These are phyloP conservation scores for Karalla daura DNA, from an alignment of 2,797 vertebrate species.

Conservation along the genomic window DNA sequence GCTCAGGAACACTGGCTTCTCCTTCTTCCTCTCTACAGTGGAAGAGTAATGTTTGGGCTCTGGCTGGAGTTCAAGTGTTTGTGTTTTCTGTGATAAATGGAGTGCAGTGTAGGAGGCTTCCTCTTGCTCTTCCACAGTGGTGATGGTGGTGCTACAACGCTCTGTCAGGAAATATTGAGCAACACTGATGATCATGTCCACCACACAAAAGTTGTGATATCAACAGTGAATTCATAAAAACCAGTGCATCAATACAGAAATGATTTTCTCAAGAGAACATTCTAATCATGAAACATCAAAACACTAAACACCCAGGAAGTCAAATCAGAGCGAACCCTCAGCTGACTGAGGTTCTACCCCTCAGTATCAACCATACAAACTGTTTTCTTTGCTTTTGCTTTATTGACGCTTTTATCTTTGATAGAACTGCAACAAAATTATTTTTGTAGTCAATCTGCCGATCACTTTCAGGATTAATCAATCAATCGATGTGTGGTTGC, in stretches of 20 bases:
- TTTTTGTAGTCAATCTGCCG: background rate
- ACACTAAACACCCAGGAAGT: too few species aligned
- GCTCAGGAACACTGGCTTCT: constrained; percentile 90
- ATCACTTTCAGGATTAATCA: too few species aligned
- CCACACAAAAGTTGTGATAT: constrained; percentile 43
- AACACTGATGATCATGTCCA: constrained; percentile 75
- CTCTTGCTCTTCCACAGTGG: constrained; percentile 89
- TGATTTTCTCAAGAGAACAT: too few species aligned
- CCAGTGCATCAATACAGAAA: background rate
- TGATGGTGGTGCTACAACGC: constrained; percentile 88
- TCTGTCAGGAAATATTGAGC: constrained; percentile 91
- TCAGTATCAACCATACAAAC: too few species aligned
- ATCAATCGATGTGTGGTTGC: too few species aligned
- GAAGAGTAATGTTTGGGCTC: constrained; percentile 87
- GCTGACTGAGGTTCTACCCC: too few species aligned
- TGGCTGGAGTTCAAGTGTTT: constrained; percentile 95
- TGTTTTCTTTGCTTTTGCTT: too few species aligned
- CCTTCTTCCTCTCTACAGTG: constrained; percentile 84
- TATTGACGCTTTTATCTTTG: too few species aligned
- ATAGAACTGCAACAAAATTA: too few species aligned
- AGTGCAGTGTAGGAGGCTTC: constrained; percentile 88
- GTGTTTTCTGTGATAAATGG: constrained; percentile 85
- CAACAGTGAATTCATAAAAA: constrained; percentile 17
- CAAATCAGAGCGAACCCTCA: too few species aligned
- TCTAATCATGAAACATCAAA: too few species aligned